These are phyloP conservation scores for Danionella cerebrum DNA, from an alignment of 2,113 vertebrate species.

Conservation along the genomic window DNA sequence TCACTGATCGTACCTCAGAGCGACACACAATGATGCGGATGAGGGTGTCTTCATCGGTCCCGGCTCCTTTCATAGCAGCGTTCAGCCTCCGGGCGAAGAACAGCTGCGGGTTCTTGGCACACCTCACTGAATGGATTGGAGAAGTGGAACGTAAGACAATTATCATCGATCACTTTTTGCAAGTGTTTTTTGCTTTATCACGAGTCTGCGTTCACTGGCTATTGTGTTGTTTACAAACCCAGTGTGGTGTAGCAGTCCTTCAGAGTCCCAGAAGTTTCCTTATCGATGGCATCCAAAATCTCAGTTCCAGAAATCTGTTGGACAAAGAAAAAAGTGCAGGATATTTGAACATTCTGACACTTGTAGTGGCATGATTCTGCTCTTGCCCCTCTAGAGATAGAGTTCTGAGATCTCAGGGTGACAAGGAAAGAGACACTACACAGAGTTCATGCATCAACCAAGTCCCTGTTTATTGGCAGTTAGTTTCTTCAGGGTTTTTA, in stretches of 20 bases:
- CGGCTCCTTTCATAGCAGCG: constrained; percentile 79
- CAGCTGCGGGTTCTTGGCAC: constrained; percentile 80
- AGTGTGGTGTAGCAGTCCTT: constrained; percentile 63
- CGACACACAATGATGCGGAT: constrained; percentile 83
- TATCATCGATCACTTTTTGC: no score
- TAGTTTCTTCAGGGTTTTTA: no score
- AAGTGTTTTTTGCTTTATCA: no score
- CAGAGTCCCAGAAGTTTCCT: constrained; percentile 64
- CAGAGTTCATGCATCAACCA: no score
- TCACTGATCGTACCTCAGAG: constrained; percentile 74
- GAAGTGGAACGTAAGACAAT: not conserved
- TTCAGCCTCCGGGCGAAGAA: constrained; percentile 85
- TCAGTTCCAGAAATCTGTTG: constrained; percentile 64
- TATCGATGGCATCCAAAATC: constrained; percentile 65
- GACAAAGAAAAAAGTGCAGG: not conserved
- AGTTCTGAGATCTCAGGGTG: no score
- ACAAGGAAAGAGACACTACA: no score
- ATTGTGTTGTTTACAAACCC: constrained; percentile 47
- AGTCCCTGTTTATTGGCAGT: no score
- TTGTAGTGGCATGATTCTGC: no score
- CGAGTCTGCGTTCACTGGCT: no score
- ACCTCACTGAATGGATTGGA: constrained; percentile 56
- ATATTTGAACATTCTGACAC: no score
- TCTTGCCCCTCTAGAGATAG: no score
- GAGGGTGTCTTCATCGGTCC: constrained; percentile 81